Evolutionary conservation across 2,888 invertebrate species (phyloP), one percentile per base, ranked within the genome.

Genomic region (Tenodera sinensis): DNA sequence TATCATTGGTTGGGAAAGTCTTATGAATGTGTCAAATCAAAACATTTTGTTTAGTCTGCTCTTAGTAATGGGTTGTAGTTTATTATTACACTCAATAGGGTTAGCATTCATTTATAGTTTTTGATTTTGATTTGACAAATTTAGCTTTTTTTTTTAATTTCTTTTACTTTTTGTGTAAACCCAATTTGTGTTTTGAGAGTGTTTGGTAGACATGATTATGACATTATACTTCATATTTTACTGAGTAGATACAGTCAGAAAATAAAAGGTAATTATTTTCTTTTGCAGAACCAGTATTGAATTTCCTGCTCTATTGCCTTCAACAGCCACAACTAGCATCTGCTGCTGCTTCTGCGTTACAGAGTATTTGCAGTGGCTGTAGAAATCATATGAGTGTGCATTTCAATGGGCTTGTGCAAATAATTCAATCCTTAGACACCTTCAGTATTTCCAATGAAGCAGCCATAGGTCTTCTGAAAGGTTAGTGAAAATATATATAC

Each of bases 301-400:
- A 97, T 93, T 97, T 97, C 92, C 94, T 98, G 47, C 94, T 98
- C 84, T 95, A 94, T 83, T 96, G 97, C 89, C 93, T 98, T 91
- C 96, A 96, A 89, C 96, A 97, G 92, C 95, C 95, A 88, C 95
- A 96, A n/a, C 93, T 97, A 88, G 96, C 97, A 0, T 95, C 96
- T 27, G 96, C 97, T 0, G 97, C 98, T 1, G 98, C 98, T 15
- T 95, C 95, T 20, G 96, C 98, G 0, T 93, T 99, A 87, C 97
- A 98, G 93, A 97, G 95, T 92, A 97, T 99, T 91, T 98, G 98
- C 93, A 95, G 96, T 88, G 95, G 96, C 27, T 98, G 98, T 92
- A 96, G 96, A 84, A 94, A 95, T 88, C 96, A 97, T 92, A 98
- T 98, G 96, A 95, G 96, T 0, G 93, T 94, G 25, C 97, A 98